Percentiles rank a stretch among this genome's conserved stretches.
phyloP scores from a whole-genome alignment of 2,113 vertebrate genomes.

The Cyphomyrus discorhynchus region DNA sequence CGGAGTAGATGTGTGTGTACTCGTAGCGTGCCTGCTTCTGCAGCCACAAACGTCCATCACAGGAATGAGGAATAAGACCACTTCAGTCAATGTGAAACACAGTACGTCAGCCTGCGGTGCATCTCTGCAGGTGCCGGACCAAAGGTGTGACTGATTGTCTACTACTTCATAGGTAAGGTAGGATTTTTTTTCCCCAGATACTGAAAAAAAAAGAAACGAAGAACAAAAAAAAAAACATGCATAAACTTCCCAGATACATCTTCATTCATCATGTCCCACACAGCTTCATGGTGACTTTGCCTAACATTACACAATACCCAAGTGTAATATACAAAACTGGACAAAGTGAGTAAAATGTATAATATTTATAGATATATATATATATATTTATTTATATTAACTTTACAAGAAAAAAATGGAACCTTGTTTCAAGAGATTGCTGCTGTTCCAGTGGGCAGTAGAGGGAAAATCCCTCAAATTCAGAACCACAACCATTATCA shows the following conservation, averaged over 20 bases:
- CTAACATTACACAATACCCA: constrained; percentile 58
- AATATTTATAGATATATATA: constrained; percentile 50
- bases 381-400: constrained; percentile 67
- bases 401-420: constrained; percentile 69
- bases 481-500: constrained; percentile 33
- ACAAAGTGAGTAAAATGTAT: constrained; percentile 65
- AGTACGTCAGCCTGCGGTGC: constrained; percentile 49
- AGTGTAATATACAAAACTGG: constrained; percentile 63
- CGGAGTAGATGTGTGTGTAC: constrained; percentile 45
- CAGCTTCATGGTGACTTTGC: constrained; percentile 58
- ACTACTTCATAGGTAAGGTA: constrained; percentile 51
- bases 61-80: constrained; percentile 49
- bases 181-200: constrained; percentile 29
- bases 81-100: constrained; percentile 57
- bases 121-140: constrained; percentile 52
- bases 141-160: constrained; percentile 67
- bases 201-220: constrained; percentile 48
- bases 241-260: constrained; percentile 56
- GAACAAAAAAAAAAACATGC: constrained; percentile 53
- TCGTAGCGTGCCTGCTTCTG: constrained; percentile 46
- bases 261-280: constrained; percentile 58
- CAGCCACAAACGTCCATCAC: constrained; percentile 57
- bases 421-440: constrained; percentile 56
- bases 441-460: constrained; percentile 39
- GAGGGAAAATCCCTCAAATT: constrained; percentile 29